phyloP scores from a whole-genome alignment of 2,888 invertebrate species.

The Exephanes ischioxanthus region DNA sequence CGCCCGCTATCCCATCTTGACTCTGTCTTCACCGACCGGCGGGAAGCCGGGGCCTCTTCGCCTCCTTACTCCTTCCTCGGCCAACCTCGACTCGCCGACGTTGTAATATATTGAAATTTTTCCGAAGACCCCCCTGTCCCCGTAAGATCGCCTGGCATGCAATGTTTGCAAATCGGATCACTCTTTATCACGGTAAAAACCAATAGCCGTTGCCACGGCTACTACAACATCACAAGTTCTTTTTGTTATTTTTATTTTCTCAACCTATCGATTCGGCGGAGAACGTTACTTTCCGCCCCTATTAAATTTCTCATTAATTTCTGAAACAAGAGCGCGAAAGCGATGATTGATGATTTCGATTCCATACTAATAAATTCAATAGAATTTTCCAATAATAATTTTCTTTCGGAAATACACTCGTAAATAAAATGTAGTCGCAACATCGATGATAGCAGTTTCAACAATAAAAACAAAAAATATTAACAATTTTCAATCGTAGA shows the following conservation, averaged over 20 bases:
- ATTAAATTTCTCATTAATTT: not conserved
- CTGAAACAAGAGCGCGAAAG: not conserved
- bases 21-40: slow-evolving; percentile 55
- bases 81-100: slow-evolving; percentile 32
- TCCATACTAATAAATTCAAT: not conserved
- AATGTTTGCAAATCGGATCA: slow-evolving; percentile 69
- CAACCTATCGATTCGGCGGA: slow-evolving; percentile 21
- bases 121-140: slow-evolving; percentile 51
- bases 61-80: slow-evolving; percentile 1
- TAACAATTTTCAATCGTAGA: not conserved
- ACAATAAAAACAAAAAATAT: not conserved
- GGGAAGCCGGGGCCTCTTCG: slow-evolving; percentile 49
- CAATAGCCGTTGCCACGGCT: slow-evolving; percentile 45
- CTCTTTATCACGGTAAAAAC: slow-evolving; percentile 62
- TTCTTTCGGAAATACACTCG: not conserved
- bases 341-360: not conserved
- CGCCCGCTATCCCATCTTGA: slow-evolving; percentile 32
- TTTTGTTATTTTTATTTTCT: slow-evolving; percentile 1
- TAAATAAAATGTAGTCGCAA: not conserved
- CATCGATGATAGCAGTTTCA: not conserved
- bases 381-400: not conserved
- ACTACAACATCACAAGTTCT: not conserved
- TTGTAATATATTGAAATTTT: slow-evolving; percentile 67
- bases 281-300: not conserved
- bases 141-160: slow-evolving; percentile 62